Evolutionary conservation across 2,888 invertebrate genomes (phyloP), one percentile per base, ranked within the genome.

Genomic region (Unio pictorum): DNA sequence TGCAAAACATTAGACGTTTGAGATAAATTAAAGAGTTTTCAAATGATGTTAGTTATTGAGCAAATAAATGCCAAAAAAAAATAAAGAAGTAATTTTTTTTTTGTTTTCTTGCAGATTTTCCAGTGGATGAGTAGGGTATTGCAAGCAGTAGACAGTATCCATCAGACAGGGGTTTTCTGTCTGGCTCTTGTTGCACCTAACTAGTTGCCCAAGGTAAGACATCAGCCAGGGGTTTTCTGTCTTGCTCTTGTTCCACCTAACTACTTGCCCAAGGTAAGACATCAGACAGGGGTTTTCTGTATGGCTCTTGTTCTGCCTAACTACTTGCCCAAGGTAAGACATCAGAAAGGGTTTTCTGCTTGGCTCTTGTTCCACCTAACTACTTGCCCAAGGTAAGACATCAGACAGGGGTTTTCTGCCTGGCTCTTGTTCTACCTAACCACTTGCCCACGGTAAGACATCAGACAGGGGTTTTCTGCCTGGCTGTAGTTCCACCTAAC

Each of bases 61-160:
- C 7, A 34, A 34, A 34, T 7, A 34, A 34, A 34, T 34, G 34
- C 34, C 34, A n/a, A n/a, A n/a, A n/a, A 34, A 34, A 34, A 34
- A 8, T 8, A 34, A 34, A 34, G 7, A 45, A 45, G 45, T 15
- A 45, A 61, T n/a, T n/a, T 18, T 61, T 28, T 61, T 63, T 61
- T 63, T 69, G 62, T 57, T 66, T 58, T 73, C 75, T 89, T 91
- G 0, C 92, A 97, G 96, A 98, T 98, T 88, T 99, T 99, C 92
- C 98, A 98, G 91, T 99, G 99, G 99, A 99, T 99, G 99, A 98
- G 98, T 17, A 93, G 98, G 59, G 99, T 99, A 1, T 92, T 99
- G 23, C 99, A 99, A 93, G 99, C 99, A 0, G 98, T 99, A 5
- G 99, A 99, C 90, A 98, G 98, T 2, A 99, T 99, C 84, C 99